Evolutionary conservation across 2,113 vertebrate genomes (phyloP).

Genomic region (Copsychus sechellarum): DNA sequence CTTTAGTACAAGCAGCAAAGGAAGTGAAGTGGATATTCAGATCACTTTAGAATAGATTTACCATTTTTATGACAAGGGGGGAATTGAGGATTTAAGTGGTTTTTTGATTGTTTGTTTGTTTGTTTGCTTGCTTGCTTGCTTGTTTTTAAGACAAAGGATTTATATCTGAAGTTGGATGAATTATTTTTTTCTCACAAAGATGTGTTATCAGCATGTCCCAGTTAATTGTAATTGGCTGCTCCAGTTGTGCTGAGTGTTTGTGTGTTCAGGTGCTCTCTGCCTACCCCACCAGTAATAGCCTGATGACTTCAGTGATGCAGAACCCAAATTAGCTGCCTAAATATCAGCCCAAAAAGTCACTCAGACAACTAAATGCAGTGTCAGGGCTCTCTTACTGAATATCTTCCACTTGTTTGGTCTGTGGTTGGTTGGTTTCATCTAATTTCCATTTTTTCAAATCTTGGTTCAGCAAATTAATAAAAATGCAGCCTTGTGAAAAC

Average conservation of each 20-base stretch:
- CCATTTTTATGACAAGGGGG: background rate
- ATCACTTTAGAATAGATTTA: background rate
- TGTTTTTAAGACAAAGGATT: background rate
- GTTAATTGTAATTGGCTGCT: background rate
- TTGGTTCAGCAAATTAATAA: background rate
- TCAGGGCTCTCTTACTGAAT: background rate
- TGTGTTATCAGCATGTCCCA: background rate
- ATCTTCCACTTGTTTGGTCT: background rate
- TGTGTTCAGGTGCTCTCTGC: background rate
- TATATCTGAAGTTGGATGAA: background rate
- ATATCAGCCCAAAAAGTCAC: background rate
- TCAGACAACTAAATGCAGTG: background rate
- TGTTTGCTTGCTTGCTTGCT: background rate
- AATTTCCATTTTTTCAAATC: background rate
- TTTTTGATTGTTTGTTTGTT: background rate
- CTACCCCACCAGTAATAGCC: background rate
- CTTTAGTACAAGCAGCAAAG: background rate
- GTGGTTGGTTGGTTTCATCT: background rate
- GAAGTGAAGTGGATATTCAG: background rate
- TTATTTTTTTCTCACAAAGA: background rate
- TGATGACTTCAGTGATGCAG: background rate
- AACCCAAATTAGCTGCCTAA: background rate
- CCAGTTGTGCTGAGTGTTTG: background rate
- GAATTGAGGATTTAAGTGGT: background rate
- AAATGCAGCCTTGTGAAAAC: background rate